These are phyloP conservation scores for Heteromyza rotundicornis DNA, from an alignment of 2,888 invertebrate species.

Conservation along the genomic window DNA sequence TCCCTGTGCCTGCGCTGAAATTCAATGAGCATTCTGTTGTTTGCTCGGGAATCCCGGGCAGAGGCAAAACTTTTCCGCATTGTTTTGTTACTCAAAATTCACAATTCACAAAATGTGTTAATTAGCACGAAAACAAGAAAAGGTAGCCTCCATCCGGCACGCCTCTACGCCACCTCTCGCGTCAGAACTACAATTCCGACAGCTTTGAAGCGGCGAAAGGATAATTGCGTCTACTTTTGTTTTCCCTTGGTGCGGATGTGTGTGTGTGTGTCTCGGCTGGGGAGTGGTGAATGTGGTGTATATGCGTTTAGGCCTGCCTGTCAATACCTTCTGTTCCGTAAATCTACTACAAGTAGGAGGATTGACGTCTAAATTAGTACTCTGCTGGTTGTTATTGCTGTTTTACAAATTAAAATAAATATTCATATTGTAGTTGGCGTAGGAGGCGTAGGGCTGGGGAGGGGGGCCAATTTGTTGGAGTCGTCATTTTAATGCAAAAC, in stretches of 20 bases:
- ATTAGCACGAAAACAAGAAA: constrained; percentile 33
- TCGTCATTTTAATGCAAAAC: not conserved
- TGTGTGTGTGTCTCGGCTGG: too few species aligned
- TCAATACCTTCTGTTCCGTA: too few species aligned
- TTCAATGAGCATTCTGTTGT: not conserved
- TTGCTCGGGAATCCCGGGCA: not conserved
- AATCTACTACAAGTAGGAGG: too few species aligned
- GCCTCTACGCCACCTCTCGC: not conserved
- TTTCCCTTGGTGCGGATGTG: too few species aligned
- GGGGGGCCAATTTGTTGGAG: not conserved
- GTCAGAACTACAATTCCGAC: too few species aligned
- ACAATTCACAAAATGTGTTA: constrained; percentile 54
- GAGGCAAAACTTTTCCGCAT: not conserved
- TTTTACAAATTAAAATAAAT: not conserved
- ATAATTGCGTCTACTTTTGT: too few species aligned
- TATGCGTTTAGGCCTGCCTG: too few species aligned
- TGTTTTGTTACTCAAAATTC: constrained; percentile 43
- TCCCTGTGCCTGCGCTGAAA: not conserved
- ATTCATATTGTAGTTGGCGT: not conserved
- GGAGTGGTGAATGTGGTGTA: too few species aligned
- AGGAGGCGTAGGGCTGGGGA: not conserved
- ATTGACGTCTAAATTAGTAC: too few species aligned
- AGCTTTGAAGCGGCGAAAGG: not conserved
- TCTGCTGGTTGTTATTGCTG: not conserved
- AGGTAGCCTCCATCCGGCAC: not conserved